Evolutionary conservation across 2,888 invertebrate genomes (phyloP).

Genomic region (Dynastes tityus): DNA sequence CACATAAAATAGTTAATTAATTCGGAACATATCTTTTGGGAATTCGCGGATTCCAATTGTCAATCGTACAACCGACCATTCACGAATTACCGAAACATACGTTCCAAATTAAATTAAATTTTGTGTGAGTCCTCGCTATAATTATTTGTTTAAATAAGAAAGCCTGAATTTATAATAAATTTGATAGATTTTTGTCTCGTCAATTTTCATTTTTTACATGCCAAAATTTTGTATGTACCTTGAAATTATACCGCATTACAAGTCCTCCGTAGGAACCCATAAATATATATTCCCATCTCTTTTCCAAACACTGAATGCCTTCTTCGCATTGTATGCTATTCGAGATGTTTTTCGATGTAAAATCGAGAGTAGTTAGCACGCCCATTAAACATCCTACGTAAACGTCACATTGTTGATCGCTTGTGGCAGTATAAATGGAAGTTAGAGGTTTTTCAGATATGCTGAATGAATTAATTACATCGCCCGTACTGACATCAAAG

Average conservation of each 20-base stretch:
- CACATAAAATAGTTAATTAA: too few species aligned
- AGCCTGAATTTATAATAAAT: too few species aligned
- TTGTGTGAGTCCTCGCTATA: too few species aligned
- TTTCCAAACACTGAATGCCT: constrained; percentile 83
- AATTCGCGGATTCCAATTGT: too few species aligned
- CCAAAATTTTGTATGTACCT: constrained; percentile 70
- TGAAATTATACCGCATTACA: constrained; percentile 79
- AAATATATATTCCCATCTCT: constrained; percentile 81
- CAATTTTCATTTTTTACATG: too few species aligned
- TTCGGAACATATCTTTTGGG: too few species aligned
- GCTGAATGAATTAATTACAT: constrained; percentile 73
- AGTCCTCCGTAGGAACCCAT: constrained; percentile 83
- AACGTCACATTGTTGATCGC: constrained; percentile 62
- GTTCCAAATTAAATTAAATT: too few species aligned
- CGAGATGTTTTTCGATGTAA: constrained; percentile 73
- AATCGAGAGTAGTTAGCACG: constrained; percentile 75
- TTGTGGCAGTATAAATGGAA: constrained; percentile 73
- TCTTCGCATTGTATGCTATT: constrained; percentile 74
- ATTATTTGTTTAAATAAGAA: too few species aligned
- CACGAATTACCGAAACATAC: too few species aligned
- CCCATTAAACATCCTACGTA: constrained; percentile 79
- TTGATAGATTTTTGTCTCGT: too few species aligned
- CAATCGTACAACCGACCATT: too few species aligned
- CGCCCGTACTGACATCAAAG: constrained; percentile 73
- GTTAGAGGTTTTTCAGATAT: constrained; percentile 77